Evolutionary conservation across 1,140 invertebrate genomes (phyloP), one percentile per base, ranked within the genome.

Genomic region (Steinernema khuongi): DNA sequence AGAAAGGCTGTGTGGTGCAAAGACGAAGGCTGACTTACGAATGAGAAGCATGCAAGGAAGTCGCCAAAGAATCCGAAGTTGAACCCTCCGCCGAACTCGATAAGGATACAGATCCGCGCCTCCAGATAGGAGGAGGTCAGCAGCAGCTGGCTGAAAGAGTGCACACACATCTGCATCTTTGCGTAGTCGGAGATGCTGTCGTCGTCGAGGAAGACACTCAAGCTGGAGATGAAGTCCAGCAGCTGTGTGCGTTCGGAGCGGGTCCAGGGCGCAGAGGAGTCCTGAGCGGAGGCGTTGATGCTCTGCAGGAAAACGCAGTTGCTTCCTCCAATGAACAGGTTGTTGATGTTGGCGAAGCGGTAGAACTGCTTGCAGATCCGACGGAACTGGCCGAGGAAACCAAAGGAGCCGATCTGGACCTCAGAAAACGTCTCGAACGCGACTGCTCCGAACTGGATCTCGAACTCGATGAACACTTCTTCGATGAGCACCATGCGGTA

Each of bases 401-500:
- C 50, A 22, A 60, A 60, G 7, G 50, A 60, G 50, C 50, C 50
- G 50, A 60, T 4, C 50, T 60, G 14, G 50, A 60, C 4, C 4
- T 60, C 50, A 4, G 11, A 14, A 22, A 60, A 60, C 11, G 22
- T n/a, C 11, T 60, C 50, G 2, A 2, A 60, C 11, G 50, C 50
- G 50, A n/a, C n/a, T n/a, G 7, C 36, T 41, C 36, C 14, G 19
- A 14, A 60, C 50, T 60, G 50, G 11, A 60, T 22, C 2, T 7
- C 50, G 26, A 60, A 60, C 50, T 60, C 14, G 7, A 60, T 7
- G 22, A 60, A 60, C 7, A 60, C 50, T 22, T 60, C 26, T 22
- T 60, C 50, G 50, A 60, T 60, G 50, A 60, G 50, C 50, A 60
- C 50, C 50, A 60, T 60, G 50, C 50, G 50, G 50, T 60, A 60